Evolutionary conservation across 2,113 vertebrate species (phyloP).

Genomic region (Nansenia antarctica): DNA sequence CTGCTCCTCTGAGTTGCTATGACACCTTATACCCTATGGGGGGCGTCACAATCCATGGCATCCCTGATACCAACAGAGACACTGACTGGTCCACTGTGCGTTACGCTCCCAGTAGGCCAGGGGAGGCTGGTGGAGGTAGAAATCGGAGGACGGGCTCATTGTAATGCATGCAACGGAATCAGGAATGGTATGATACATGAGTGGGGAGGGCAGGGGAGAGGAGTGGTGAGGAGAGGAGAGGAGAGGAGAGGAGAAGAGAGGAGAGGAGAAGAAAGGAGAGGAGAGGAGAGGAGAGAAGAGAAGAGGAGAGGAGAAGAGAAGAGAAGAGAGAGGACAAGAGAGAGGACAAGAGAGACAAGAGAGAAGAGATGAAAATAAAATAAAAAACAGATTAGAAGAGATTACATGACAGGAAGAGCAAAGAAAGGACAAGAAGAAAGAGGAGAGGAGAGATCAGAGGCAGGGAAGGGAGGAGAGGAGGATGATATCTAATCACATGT

Average conservation of each 20-base stretch:
- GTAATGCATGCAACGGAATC: no score
- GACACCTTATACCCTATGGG: neutral
- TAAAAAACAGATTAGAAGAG: no score
- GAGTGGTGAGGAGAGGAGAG: neutral
- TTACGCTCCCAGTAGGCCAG: neutral
- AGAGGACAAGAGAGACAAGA: neutral
- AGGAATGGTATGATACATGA: no score
- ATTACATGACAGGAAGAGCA: no score
- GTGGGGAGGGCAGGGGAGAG: neutral
- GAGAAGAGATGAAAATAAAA: no score
- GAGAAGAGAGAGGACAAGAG: neutral
- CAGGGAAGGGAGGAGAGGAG: neutral
- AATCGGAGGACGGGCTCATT: no score
- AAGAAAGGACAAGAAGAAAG: no score
- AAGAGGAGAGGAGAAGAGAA: neutral
- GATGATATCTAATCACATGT: neutral
- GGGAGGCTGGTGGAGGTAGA: no score
- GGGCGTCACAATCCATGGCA: neutral
- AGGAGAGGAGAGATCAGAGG: no score
- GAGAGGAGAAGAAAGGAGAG: no score
- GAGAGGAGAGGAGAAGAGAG: no score
- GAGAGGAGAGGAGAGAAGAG: no score
- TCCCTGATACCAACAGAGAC: neutral
- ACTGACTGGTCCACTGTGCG: neutral
- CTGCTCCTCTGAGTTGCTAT: neutral